Evolutionary conservation across 2,113 vertebrate genomes (phyloP).

Genomic region (Henicopernis longicauda): DNA sequence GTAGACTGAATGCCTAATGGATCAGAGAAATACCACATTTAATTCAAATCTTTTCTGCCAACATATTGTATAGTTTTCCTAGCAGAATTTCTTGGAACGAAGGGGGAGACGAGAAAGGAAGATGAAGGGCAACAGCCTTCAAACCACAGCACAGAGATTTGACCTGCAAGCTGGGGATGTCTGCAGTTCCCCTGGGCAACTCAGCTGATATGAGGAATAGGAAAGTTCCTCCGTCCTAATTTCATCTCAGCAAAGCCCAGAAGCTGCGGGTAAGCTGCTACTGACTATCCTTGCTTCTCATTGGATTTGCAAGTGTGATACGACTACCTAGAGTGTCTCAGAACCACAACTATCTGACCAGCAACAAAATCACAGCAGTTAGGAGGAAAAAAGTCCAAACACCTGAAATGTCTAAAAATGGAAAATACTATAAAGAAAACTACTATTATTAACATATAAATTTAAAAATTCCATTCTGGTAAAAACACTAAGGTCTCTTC

Average conservation of each 20-base stretch:
- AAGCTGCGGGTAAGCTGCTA: not conserved
- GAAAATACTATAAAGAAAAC: not conserved
- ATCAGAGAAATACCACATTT: not conserved
- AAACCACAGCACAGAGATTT: not conserved
- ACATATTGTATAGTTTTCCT: not conserved
- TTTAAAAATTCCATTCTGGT: not conserved
- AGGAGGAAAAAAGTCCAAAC: not conserved
- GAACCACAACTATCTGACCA: not conserved
- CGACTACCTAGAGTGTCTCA: not conserved
- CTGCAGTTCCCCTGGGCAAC: not conserved
- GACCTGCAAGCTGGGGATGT: not conserved
- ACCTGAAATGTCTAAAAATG: not conserved
- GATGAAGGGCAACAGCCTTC: not conserved
- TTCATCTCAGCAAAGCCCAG: not conserved
- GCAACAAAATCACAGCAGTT: not conserved
- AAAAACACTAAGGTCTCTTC: not conserved
- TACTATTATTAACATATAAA: not conserved
- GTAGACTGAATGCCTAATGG: not conserved
- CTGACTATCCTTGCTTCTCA: not conserved
- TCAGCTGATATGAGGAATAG: not conserved
- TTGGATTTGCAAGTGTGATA: not conserved
- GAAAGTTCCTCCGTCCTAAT: not conserved
- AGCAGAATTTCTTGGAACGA: not conserved
- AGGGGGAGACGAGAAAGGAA: not conserved
- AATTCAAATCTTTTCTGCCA: not conserved